Evolutionary conservation across 1,140 invertebrate genomes (phyloP), one percentile per base, ranked within the genome.

Genomic region (Pomacea maculata): DNA sequence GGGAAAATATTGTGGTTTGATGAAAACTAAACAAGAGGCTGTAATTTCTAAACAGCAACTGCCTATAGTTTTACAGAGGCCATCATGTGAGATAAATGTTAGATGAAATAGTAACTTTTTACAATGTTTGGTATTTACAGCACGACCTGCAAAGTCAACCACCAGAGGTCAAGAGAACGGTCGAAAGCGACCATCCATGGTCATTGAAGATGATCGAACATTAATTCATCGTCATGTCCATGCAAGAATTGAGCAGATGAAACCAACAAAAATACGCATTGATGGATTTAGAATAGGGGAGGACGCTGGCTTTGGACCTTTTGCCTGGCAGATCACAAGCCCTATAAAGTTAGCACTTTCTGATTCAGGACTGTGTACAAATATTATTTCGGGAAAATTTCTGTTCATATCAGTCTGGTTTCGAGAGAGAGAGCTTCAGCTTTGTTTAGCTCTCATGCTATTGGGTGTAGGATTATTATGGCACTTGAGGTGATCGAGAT

Each of bases 271-370:
- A 82, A 85, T 88, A 17, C 83, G 83, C 54, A 89, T 90, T 67
- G 89, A 89, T 81, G 89, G 89, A 17, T 89, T 90, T 65, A 82
- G 84, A 79, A 82, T 87, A 21, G 85, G 86, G 8, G 87, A 88
- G 77, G 88, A 87, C 52, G 80, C 83, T 45, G 79, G 83, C 4
- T 85, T 83, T 78, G 88, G 89, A 45, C 86, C 89, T 5, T 90
- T 86, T 85, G 85, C 87, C 17, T 89, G 88, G 87, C 88, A 90
- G 82, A 89, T 89, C 55, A 87, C 87, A 11, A 85, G 86, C 34
- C 89, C 88, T 34, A 83, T 90, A 19, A 90, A 87, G 88, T 89
- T 81, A 79, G 85, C 64, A 17, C 29, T 70, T 70, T 34, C 67
- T 34, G n/a, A 1, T n/a, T 34, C 11, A 6, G 11, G 3, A 70